Evolutionary conservation across 2,113 vertebrate species (phyloP).

Genomic region (Muscicapa adusta): DNA sequence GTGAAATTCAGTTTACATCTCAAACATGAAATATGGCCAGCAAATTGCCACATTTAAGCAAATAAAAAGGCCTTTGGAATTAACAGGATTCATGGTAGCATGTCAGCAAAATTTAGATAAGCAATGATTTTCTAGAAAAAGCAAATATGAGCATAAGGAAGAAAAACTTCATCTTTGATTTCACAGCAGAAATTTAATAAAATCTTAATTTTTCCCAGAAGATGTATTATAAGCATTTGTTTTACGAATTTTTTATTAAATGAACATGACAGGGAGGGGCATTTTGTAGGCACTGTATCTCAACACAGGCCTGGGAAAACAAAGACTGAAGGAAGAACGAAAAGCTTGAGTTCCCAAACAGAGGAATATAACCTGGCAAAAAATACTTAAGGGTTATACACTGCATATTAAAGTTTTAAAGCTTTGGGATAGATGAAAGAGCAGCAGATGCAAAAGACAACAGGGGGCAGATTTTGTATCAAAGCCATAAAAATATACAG

Average conservation of each 20-base stretch:
- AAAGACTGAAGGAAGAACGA: conserved; percentile 26
- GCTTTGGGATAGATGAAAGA: conserved; percentile 68
- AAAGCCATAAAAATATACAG: conserved; percentile 81
- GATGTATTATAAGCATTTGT: background rate
- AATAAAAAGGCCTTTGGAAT: background rate
- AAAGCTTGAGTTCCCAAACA: conserved; percentile 30
- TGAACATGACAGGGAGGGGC: background rate
- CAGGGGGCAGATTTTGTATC: conserved; percentile 77
- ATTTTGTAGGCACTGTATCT: background rate
- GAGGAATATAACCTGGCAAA: conserved; percentile 37
- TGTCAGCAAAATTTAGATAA: background rate
- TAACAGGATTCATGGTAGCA: background rate
- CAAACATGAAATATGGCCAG: background rate
- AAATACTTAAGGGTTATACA: conserved; percentile 71
- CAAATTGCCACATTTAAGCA: background rate
- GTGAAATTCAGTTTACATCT: background rate
- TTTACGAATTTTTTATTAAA: background rate
- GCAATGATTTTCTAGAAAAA: background rate
- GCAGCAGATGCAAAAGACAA: conserved; percentile 79
- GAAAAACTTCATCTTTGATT: background rate
- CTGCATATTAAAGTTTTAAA: conserved; percentile 71
- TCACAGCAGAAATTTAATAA: background rate
- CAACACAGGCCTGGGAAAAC: conserved; percentile 21
- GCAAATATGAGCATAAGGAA: background rate
- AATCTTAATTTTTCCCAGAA: background rate